Evolutionary conservation across 2,797 vertebrate genomes (phyloP), one percentile per base, ranked within the genome.

Genomic region (Menidia menidia): DNA sequence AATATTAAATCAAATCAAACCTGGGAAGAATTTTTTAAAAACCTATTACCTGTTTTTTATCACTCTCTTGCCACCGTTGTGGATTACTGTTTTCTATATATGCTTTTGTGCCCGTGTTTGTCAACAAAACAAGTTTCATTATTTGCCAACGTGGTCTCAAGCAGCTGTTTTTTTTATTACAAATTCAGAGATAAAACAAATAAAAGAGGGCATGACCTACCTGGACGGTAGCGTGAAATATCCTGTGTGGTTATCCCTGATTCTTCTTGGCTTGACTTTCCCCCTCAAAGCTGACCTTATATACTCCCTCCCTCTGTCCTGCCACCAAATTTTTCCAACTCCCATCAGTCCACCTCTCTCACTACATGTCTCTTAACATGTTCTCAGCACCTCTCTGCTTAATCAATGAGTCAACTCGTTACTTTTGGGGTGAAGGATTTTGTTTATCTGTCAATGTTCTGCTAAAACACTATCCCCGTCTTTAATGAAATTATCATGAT

Each of bases 281-380:
- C 78, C 70, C 57, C 25, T 8, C 19, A 51, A 68, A 68, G 11
- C 84, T 77, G 57, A 84, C 73, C 79, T 92, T 93, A 89, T 94
- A 94, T 94, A 93, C 74, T 60, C 48, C 69, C 68, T 63, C 68
- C 58, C 67, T 67, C 62, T 60, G 7, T 75, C 76, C 59, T 62
- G 35, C 55, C 61, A 63, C 35, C 64, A 70, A 69, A 71, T 77
- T 60, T 75, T 78, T 74, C 57, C 64, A 81, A 53, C 84, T 86
- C 71, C 81, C 77, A 64, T 74, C 72, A 50, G 59, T 82, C 74
- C 72, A 71, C 64, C 63, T 54, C 79, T 48, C 64, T 68, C 39
- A 0, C 64, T 3, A 19, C 80, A 69, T 32, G 60, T 72, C 72
- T 80, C 78, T 53, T 64, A 62, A 86, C 73, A 82, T 78, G 64